Evolutionary conservation across 2,888 invertebrate species (phyloP), one percentile per base, ranked within the genome.

Genomic region (Tenthredo mesomela): DNA sequence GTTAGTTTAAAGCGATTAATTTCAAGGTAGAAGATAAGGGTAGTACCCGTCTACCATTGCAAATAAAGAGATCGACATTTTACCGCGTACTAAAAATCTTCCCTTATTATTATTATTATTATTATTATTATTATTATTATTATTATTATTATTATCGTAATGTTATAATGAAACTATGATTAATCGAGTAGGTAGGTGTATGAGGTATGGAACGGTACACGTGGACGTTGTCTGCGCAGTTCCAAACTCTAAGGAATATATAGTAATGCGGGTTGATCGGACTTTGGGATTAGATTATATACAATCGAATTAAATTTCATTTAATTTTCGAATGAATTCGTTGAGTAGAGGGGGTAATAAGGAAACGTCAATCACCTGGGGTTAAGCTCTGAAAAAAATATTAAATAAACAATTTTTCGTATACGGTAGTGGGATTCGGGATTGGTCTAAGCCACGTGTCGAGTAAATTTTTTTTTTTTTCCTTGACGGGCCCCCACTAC

Each of bases 191-290:
- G 21, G 21, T 29, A 29, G 29, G 29, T 61, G 15, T 25, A 33
- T 6, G 33, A 15, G 29, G 15, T 67, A 67, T 33, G 67, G 15
- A 25, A 7, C 29, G 67, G 54, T 58, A 58, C 50, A 50, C 78
- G 50, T 58, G 54, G 33, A 58, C 78, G 78, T 40, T 12, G 78
- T 78, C 78, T 37, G 37, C 78, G 78, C 78, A 40, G n/a, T 78
- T 78, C 78, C 78, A 78, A 78, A 78, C 18, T 78, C 54, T 78
- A 25, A 50, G 47, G 47, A 47, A 47, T 47, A 29, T n/a, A 47
- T 47, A 15, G 47, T 37, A 47, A 43, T 43, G 12, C 12, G 43
- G 43, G 0, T 43, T 43, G 43, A 43, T 43, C 43, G 43, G 12
- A 43, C 12, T 43, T 43, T 43, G 43, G 43, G 43, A 43, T 43